These are phyloP conservation scores for Oreortyx pictus DNA, from an alignment of 2,797 vertebrate genomes.

Conservation along the genomic window DNA sequence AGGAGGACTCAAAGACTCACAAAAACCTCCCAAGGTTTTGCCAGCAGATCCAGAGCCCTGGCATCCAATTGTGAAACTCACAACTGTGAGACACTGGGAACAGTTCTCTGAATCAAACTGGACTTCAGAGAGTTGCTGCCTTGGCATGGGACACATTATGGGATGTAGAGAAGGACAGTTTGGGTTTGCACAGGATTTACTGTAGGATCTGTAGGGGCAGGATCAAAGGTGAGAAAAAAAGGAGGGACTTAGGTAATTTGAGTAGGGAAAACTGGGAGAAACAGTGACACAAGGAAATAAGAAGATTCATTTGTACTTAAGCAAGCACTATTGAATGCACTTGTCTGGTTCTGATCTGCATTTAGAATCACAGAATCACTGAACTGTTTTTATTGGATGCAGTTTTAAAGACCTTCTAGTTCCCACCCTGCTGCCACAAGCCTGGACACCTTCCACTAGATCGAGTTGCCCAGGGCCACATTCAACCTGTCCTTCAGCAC, in stretches of 20 bases:
- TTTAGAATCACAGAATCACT: neutral
- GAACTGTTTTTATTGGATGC: neutral
- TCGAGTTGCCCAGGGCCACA: neutral
- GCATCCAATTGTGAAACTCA: rapidly evolving
- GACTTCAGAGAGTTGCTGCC: neutral
- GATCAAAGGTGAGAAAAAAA: neutral
- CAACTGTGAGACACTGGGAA: no score
- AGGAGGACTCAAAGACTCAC: neutral
- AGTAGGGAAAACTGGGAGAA: neutral
- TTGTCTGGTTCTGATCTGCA: neutral
- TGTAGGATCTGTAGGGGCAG: neutral
- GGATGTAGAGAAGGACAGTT: rapidly evolving
- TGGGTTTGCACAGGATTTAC: neutral
- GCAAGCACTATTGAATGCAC: neutral
- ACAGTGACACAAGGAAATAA: neutral
- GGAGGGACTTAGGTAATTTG: neutral
- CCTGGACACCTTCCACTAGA: neutral
- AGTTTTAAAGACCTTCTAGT: neutral
- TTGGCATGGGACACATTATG: rapidly evolving
- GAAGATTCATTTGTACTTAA: neutral
- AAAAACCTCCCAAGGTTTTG: neutral
- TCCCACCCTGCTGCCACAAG: no score
- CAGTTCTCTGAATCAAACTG: neutral
- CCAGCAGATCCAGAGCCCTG: neutral
- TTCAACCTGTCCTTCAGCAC: neutral